Base-by-base conservation (phyloP, 2,113 vertebrate genomes). In the Seriola rivoliana region DNA sequence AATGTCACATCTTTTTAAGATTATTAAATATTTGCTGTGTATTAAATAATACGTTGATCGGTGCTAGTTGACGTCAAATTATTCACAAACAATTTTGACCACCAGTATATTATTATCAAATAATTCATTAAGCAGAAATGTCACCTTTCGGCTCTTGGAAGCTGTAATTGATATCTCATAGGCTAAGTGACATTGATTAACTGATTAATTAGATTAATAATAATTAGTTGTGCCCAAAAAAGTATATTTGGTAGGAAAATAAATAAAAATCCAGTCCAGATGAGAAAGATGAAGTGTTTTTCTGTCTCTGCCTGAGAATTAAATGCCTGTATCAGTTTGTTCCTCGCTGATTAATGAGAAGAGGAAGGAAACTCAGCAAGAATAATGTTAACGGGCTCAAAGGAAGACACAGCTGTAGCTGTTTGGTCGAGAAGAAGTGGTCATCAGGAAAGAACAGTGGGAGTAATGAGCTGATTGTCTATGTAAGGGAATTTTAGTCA, bases 391-490 rank as follows among this genome's bases (percentile, higher is more conserved):
- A 81, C 34, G 8, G 19, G 32, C 65, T 71, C 0, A 67, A 71
- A 67, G 1, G 68, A 40, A 34, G 6, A 75, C 34, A 44, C 17
- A 46, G 70, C 80, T 40, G 69, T 68, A 57, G 81, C 67, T 63
- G 52, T 80, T 77, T 54, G 71, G 78, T 81, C 25, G 8, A 32
- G 72, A 38, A 48, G 70, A 81, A 40, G 57, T 54, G 44, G 34
- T 86, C 34, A 75, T 83, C 55, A 54, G 62, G 70, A 79, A 58
- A 59, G 17, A 71, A 74, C 72, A 77, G 82, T 50, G 52, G 62
- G 69, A 71, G 66, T 81, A 72, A 75, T 67, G 74, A 85, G 82
- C 63, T 70, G 38, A 82, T 75, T 82, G 88, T 85, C 87, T 67
- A 23, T 70, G 81, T 85, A 60, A 74, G 78, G 60, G 72, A 83